A percentile compares a stretch with the other conserved stretches of the same genome.
phyloP scores from a whole-genome alignment of 2,113 vertebrate genomes.

The Hyla sarda region DNA sequence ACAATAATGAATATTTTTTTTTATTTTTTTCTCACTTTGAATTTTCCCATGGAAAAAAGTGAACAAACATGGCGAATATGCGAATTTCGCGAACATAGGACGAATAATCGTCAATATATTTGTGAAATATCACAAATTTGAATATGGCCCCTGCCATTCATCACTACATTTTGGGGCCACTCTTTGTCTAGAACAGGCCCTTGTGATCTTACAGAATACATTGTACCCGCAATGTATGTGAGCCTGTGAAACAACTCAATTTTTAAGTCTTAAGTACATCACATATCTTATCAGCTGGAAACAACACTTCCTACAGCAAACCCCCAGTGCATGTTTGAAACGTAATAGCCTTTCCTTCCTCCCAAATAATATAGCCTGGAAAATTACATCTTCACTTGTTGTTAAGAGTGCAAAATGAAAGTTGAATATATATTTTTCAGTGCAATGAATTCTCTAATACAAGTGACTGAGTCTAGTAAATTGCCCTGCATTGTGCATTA shows the following conservation, averaged over 20 bases:
- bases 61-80: too few relatives aligned
- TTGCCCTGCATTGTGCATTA: neutral
- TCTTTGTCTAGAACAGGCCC: too few relatives aligned
- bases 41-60: too few relatives aligned
- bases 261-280: neutral
- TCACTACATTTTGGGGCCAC: too few relatives aligned
- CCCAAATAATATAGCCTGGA: conserved; percentile 43
- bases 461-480: neutral
- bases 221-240: neutral
- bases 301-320: conserved; percentile 53
- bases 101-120: too few relatives aligned
- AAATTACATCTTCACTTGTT: conserved; percentile 30
- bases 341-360: conserved; percentile 58
- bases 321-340: conserved; percentile 37
- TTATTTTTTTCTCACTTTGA: too few relatives aligned
- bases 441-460: neutral
- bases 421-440: conserved; percentile 2
- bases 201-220: neutral
- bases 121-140: too few relatives aligned
- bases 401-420: conserved; percentile 36
- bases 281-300: conserved; percentile 53
- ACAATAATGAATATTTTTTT: too few relatives aligned
- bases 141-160: too few relatives aligned
- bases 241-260: neutral
- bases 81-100: too few relatives aligned